phyloP scores from a whole-genome alignment of 2,113 vertebrate species.

The Crotalus viridis region DNA sequence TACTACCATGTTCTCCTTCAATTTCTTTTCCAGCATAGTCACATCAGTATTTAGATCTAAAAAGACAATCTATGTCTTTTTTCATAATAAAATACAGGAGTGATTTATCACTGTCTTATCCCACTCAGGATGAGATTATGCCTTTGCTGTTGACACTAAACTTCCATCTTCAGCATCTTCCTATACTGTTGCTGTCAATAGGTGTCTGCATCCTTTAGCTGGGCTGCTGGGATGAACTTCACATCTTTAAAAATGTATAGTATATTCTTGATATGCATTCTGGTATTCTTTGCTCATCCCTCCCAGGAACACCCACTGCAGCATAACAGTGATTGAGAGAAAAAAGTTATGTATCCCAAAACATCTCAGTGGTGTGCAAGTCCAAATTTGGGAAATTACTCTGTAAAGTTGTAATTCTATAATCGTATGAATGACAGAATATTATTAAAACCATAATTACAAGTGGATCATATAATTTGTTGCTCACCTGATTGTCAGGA shows the following conservation, averaged over 20 bases:
- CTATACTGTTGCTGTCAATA: not conserved
- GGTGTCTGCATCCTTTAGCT: not conserved
- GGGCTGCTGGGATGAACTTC: not conserved
- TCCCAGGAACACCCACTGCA: not conserved
- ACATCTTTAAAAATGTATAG: not conserved
- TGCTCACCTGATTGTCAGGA: no score
- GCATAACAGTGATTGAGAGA: not conserved
- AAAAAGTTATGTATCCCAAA: not conserved
- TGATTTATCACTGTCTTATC: not conserved
- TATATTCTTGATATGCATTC: not conserved
- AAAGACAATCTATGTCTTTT: not conserved
- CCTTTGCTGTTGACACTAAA: not conserved
- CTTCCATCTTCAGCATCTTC: not conserved
- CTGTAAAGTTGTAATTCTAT: no score
- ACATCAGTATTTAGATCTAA: not conserved
- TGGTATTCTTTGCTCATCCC: not conserved
- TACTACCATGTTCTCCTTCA: not conserved
- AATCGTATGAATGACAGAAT: no score
- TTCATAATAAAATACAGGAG: not conserved
- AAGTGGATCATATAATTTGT: no score
- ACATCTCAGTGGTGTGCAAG: not conserved
- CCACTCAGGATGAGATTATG: not conserved
- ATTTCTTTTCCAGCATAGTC: not conserved
- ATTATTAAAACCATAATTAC: no score
- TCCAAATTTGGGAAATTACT: not conserved